Evolutionary conservation across 2,797 vertebrate genomes (phyloP).

Genomic region (Poecilia wingei): DNA sequence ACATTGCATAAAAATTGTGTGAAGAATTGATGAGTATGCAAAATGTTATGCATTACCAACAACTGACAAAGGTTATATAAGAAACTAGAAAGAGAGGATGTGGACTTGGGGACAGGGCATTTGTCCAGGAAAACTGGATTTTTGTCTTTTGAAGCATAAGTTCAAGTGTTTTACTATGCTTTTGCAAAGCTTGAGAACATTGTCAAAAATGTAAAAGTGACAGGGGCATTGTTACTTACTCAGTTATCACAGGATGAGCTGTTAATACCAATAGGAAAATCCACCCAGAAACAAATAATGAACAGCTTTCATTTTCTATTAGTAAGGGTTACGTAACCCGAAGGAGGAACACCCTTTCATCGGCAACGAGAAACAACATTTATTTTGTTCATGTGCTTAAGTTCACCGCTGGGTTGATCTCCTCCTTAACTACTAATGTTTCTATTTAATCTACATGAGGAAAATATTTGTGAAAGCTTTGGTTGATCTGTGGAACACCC

Average conservation of each 20-base stretch:
- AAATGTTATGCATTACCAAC: background rate
- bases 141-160: background rate
- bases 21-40: background rate
- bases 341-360: conserved; percentile 57
- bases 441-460: conserved; percentile 37
- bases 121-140: background rate
- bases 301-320: conserved; percentile 39
- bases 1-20: background rate
- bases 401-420: conserved; percentile 42
- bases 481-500: conserved; percentile 38
- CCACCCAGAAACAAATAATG: conserved; percentile 41
- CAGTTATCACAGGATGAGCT: conserved; percentile 29
- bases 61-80: background rate
- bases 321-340: conserved; percentile 46
- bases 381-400: conserved; percentile 52
- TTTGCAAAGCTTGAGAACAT: background rate
- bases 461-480: conserved; percentile 49
- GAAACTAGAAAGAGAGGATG: background rate
- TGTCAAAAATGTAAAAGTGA: background rate
- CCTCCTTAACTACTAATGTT: conserved; percentile 22
- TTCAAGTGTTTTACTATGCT: background rate
- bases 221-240: conserved; percentile 25
- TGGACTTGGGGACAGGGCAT: background rate
- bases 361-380: conserved; percentile 50
- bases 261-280: conserved; percentile 45